Evolutionary conservation across 1,140 invertebrate genomes (phyloP), one percentile per base, ranked within the genome.

Genomic region (Musca vetustissima): DNA sequence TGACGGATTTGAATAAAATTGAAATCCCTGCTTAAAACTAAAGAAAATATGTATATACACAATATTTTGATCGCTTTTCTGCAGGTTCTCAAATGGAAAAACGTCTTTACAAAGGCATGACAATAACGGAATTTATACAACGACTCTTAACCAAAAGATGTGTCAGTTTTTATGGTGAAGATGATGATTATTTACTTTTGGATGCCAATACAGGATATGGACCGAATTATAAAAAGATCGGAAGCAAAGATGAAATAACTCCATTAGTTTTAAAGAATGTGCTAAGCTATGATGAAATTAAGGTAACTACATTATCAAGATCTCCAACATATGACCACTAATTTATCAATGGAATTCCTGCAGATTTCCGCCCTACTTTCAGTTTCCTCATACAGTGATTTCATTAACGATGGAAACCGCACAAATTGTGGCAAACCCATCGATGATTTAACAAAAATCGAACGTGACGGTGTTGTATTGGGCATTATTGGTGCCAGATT

Each of bases 401-500:
- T 89, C 73, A 86, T 89, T 55, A 89, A 89, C 70, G 84, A 89
- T 71, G 89, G 88, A 4, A 80, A 83, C 13, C 82, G 88, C n/a
- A 79, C 84, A 14, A 90, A 90, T 71, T 76, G 76, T 61, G 88
- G 88, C 1, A 76, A 84, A 2, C 77, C 85, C 0, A 70, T 75
- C 0, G 36, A 0, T 6, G 49, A 72, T 52, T 64, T 69, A 21
- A 64, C 47, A 2, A 74, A 70, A 1, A 61, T 82, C 15, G 74
- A 80, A 71, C 70, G 66, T 0, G 64, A 49, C 4, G 81, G 81
- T 14, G 71, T 83, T 11, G 75, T 83, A 1, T 68, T 82, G 25
- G 85, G 85, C 4, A 65, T 85, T 43, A 85, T 86, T 59, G 85
- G 85, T 0, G 79, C 84, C 19, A 84, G 87, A 22, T 82, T 88